Conservation (phyloP, 2,888 invertebrate genomes). For the Tuta absoluta region DNA sequence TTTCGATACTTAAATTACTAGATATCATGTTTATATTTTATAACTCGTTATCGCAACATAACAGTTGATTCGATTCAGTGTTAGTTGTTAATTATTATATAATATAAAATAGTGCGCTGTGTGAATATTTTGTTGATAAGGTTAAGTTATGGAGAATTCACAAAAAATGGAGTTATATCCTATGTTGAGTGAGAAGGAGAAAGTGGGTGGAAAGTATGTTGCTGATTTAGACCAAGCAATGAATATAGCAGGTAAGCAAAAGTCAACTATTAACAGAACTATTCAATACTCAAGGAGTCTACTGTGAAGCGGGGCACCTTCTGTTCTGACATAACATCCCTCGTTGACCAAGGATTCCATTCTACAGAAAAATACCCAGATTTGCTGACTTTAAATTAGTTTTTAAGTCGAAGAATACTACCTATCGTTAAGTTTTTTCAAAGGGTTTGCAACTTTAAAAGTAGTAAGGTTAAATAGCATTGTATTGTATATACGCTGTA, state of each 20-base stretch:
- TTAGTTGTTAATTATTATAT: too few relatives aligned
- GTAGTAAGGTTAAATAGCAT: too few relatives aligned
- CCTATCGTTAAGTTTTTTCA: too few relatives aligned
- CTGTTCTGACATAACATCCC: too few relatives aligned
- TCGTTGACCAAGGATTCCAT: too few relatives aligned
- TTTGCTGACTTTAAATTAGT: too few relatives aligned
- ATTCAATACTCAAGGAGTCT: background rate
- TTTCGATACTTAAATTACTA: too few relatives aligned
- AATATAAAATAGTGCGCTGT: background rate
- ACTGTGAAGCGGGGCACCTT: too few relatives aligned
- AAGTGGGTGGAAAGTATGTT: slow-evolving; percentile 43
- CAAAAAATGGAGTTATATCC: slow-evolving; percentile 13
- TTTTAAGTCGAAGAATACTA: too few relatives aligned
- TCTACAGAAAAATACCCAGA: too few relatives aligned
- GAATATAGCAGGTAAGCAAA: slow-evolving; percentile 44
- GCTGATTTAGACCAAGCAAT: slow-evolving; percentile 66
- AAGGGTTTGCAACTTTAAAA: too few relatives aligned
- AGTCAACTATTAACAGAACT: background rate
- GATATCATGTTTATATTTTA: background rate
- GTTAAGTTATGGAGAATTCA: background rate
- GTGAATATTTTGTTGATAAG: background rate
- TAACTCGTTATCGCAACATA: background rate
- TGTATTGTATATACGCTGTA: too few relatives aligned
- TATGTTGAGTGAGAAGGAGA: slow-evolving; percentile 50
- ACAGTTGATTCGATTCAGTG: background rate